These are phyloP conservation scores for Megalurothrips usitatus DNA, from an alignment of 2,888 invertebrate species.

Conservation along the genomic window DNA sequence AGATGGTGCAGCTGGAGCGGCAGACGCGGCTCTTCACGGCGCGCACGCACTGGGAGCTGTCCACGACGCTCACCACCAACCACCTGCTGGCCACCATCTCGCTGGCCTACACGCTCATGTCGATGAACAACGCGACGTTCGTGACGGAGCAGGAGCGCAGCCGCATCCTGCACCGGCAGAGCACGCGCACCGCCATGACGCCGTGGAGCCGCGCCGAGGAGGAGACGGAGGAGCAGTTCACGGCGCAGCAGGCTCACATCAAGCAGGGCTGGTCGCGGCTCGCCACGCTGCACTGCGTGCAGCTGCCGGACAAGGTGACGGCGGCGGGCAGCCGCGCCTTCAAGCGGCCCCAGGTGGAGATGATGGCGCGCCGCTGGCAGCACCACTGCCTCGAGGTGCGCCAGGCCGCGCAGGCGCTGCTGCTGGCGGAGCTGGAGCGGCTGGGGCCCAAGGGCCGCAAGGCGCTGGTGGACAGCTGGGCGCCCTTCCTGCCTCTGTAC, in stretches of 20 bases:
- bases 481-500: conserved; percentile 87
- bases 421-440: conserved; percentile 86
- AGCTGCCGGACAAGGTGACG: conserved; percentile 85
- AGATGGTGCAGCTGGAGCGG: conserved; percentile 69
- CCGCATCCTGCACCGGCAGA: conserved; percentile 63
- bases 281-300: conserved; percentile 92
- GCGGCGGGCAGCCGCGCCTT: conserved; percentile 67
- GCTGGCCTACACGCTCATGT: conserved; percentile 94
- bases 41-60: conserved; percentile 92
- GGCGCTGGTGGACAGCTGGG: conserved; percentile 90
- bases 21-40: conserved; percentile 78
- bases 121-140: conserved; percentile 94
- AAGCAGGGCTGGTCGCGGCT: conserved; percentile 97
- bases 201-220: conserved; percentile 43
- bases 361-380: conserved; percentile 97
- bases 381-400: conserved; percentile 94
- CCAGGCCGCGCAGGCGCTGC: conserved; percentile 92
- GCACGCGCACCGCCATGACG: conserved; percentile 41
- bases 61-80: conserved; percentile 90
- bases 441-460: conserved; percentile 89
- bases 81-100: conserved; percentile 93
- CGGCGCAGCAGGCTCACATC: conserved; percentile 85
- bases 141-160: conserved; percentile 80
- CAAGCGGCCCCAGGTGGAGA: conserved; percentile 94
- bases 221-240: conserved; percentile 68